These are phyloP conservation scores for Grus americana DNA, from an alignment of 2,113 vertebrate species.

Conservation along the genomic window DNA sequence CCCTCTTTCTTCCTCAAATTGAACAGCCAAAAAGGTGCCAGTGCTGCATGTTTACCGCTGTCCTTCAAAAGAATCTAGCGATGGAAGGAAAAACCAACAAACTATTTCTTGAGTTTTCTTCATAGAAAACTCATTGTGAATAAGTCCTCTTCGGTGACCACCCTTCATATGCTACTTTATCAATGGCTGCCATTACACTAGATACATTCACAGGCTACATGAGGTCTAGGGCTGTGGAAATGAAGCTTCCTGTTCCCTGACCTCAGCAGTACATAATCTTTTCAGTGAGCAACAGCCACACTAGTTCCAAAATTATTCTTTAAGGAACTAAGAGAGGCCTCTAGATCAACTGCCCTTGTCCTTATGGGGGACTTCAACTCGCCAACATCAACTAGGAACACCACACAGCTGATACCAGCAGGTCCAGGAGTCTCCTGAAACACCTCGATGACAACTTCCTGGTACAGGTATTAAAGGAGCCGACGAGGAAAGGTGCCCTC, in stretches of 20 bases:
- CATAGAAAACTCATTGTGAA: background rate
- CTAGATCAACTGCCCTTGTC: too few species aligned
- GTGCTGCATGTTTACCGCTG: background rate
- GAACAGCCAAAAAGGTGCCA: background rate
- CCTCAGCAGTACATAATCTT: background rate
- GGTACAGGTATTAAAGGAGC: too few species aligned
- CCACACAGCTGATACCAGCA: too few species aligned
- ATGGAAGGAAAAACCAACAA: background rate
- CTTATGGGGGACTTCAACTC: too few species aligned
- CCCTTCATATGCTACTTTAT: background rate
- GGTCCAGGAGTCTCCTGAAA: too few species aligned
- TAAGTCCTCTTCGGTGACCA: background rate
- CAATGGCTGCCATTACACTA: background rate
- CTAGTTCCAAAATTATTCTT: background rate
- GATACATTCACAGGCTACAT: background rate
- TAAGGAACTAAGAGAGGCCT: too few species aligned
- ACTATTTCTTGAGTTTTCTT: background rate
- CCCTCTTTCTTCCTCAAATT: rapidly evolving
- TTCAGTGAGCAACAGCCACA: background rate
- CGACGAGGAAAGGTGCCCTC: too few species aligned
- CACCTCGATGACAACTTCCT: too few species aligned
- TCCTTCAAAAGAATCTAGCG: background rate
- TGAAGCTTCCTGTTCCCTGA: background rate
- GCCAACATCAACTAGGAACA: too few species aligned
- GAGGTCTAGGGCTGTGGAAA: background rate